A percentile compares a stretch with the other conserved stretches of the same genome.
These are phyloP conservation scores for Grammomys surdaster DNA, from an alignment of 2,113 vertebrate species.

Conservation along the genomic window DNA sequence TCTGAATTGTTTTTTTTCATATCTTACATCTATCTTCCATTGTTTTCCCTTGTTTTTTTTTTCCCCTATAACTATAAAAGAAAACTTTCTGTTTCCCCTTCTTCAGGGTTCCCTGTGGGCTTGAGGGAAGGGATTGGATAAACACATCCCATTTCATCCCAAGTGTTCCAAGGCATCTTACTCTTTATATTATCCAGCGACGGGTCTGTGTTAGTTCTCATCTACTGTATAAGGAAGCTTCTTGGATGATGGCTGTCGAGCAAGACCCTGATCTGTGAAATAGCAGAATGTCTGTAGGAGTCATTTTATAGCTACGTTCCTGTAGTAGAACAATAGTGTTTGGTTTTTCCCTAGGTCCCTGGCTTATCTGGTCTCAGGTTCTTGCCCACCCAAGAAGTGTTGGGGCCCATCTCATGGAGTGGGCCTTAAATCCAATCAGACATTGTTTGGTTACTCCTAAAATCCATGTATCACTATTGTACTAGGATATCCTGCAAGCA, in stretches of 20 bases:
- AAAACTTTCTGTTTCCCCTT: not conserved
- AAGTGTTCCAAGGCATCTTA: not conserved
- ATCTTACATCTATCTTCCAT: not conserved
- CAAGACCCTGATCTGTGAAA: not conserved
- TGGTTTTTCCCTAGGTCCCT: not conserved
- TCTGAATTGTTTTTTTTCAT: not conserved
- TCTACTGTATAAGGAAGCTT: not conserved
- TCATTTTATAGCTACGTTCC: not conserved
- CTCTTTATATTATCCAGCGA: not conserved
- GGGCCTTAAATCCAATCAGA: not conserved
- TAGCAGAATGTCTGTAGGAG: not conserved
- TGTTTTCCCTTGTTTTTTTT: not conserved
- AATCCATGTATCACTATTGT: not conserved
- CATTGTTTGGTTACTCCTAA: not conserved
- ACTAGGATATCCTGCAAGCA: not conserved
- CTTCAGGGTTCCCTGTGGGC: not conserved
- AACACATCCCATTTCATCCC: not conserved
- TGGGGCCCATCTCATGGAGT: not conserved
- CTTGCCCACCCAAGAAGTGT: not conserved
- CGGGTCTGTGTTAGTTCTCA: not conserved
- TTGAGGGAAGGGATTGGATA: not conserved
- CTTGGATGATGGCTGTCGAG: not conserved
- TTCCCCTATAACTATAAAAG: not conserved
- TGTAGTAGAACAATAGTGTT: not conserved
- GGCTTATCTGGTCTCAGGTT: not conserved